A percentile compares a stretch with the other conserved stretches of the same genome.
Evolutionary conservation across 2,888 invertebrate species (phyloP).

Genomic region (Scaptomyza reducta): DNA sequence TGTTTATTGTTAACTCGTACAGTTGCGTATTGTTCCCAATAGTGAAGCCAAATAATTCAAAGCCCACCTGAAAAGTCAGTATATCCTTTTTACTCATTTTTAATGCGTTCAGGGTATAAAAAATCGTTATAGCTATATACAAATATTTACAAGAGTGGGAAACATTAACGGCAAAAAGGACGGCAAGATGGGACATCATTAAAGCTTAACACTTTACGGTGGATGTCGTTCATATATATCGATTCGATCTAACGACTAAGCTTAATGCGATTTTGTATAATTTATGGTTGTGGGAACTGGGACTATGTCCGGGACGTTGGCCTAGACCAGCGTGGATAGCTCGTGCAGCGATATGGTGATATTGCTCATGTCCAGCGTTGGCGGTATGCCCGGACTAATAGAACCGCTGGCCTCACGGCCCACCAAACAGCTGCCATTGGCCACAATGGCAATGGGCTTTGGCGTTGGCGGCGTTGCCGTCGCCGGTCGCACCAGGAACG

Average conservation of each 20-base stretch:
- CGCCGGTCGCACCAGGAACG: constrained; percentile 81
- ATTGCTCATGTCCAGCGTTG: constrained; percentile 87
- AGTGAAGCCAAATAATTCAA: too few species aligned
- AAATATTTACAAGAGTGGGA: constrained; percentile 58
- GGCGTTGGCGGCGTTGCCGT: constrained; percentile 84
- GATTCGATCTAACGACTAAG: constrained; percentile 18
- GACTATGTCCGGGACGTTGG: not conserved
- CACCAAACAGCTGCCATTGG: constrained; percentile 54
- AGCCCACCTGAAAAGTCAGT: too few species aligned
- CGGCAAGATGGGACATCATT: constrained; percentile 48
- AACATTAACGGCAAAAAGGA: constrained; percentile 37
- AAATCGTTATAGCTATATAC: constrained; percentile 52
- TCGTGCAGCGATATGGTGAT: constrained; percentile 88
- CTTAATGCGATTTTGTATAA: constrained; percentile 23
- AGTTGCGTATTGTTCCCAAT: too few species aligned
- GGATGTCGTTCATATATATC: constrained; percentile 43
- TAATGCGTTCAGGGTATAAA: too few species aligned
- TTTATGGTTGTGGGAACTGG: constrained; percentile 12
- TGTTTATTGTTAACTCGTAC: too few species aligned
- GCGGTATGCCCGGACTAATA: constrained; percentile 87
- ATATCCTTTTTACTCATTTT: too few species aligned
- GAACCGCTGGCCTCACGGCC: constrained; percentile 85
- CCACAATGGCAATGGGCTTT: constrained; percentile 65
- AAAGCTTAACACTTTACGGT: constrained; percentile 52
- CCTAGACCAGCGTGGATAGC: constrained; percentile 88